Evolutionary conservation across 2,797 vertebrate species (phyloP).

Genomic region (Anguilla marmorata): DNA sequence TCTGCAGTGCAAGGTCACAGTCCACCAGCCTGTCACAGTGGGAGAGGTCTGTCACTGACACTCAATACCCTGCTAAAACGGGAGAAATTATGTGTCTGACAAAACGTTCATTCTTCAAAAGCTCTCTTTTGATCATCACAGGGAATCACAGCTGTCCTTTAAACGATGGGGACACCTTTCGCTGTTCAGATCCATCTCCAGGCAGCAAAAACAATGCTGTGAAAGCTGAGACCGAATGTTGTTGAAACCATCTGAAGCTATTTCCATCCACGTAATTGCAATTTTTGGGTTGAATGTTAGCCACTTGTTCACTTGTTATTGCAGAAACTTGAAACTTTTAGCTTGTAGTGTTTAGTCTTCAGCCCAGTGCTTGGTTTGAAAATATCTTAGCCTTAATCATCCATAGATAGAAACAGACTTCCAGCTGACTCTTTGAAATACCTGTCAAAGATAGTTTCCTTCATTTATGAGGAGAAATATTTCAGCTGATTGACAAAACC

Average conservation of each 20-base stretch:
- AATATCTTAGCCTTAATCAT: conserved; percentile 20
- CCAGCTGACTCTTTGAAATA: neutral
- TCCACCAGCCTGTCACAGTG: neutral
- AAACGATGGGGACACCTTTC: neutral
- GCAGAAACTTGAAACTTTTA: conserved; percentile 26
- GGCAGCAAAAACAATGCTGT: conserved; percentile 14
- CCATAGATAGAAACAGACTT: neutral
- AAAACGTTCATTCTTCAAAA: conserved; percentile 5
- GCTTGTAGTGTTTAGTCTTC: conserved; percentile 13
- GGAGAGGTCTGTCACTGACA: neutral
- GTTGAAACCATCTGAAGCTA: neutral
- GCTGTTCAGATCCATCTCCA: neutral
- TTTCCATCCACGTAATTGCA: neutral
- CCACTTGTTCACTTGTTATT: conserved; percentile 26
- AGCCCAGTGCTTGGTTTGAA: conserved; percentile 17
- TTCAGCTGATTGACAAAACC: neutral
- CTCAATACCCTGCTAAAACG: conserved; percentile 17
- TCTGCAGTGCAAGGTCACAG: neutral
- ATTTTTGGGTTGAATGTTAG: conserved; percentile 15
- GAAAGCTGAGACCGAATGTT: neutral
- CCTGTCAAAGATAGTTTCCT: neutral
- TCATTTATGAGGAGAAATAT: neutral
- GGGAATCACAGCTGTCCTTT: neutral
- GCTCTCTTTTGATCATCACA: neutral
- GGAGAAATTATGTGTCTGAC: neutral